Base-by-base conservation (phyloP, 2,888 invertebrate species). In the Rhamphomyia laevipes region DNA sequence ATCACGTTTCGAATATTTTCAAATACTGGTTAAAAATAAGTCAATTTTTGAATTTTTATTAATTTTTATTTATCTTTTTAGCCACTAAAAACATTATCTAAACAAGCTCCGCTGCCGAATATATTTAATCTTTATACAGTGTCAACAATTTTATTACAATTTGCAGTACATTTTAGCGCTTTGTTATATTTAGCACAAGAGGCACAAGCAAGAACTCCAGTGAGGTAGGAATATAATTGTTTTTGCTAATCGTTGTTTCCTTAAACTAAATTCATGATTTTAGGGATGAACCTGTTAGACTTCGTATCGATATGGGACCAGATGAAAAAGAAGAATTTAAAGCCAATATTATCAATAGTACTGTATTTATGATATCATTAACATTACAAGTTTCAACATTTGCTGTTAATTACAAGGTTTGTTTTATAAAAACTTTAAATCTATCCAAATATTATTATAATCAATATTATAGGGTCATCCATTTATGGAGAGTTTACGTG, bases 111-210 rank as follows among this genome's bases (percentile, higher is more conserved):
- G 1, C 75, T 99, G 58, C 94, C 97, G 42, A 99, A 97, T 69
- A 99, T 99, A 57, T 99, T 99, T 74, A 99, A 99, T 71, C 68
- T 90, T 46, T 99, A 99, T 71, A 99, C 99, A 0, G 81, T 99
- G 57, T 75, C 91, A 61, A 99, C 99, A 2, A 97, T 99, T 50
- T 73, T 96, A 43, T 71, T 86, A 1, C 99, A 99, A 73, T 99
- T 99, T 71, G 79, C 84, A 27, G 90, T 97, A 6, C 99, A 99
- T 68, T 97, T 99, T 73, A 66, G 81, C 11, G 87, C 91, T 58
- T 79, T 99, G 31, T 80, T 96, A 45, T 95, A 85, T 67, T 73
- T 99, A 57, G 94, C 95, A 3, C 79, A 80, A 52, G 82, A 87
- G 68, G 92, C 92, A 2, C 81, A 80, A 11, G 65, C 76, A 1